A percentile compares a stretch with the other conserved stretches of the same genome.
phyloP scores from a whole-genome alignment of 2,113 vertebrate genomes.

The Corythoichthys haematopterus region DNA sequence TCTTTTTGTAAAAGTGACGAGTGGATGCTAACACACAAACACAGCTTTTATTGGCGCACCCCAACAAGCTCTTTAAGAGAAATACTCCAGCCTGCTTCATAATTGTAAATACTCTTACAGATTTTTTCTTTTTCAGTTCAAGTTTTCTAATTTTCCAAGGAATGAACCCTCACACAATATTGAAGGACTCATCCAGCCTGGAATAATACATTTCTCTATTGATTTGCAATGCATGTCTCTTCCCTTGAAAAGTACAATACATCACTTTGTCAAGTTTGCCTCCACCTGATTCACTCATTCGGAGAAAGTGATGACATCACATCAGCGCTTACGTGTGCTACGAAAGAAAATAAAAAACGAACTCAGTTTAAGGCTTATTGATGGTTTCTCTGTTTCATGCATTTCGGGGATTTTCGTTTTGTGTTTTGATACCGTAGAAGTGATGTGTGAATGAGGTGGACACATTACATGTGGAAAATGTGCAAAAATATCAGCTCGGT shows the following conservation, averaged over 20 bases:
- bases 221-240: slow-evolving; percentile 2
- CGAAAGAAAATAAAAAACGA: slow-evolving; percentile 36
- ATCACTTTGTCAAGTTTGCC: not conserved
- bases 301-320: no score
- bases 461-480: not conserved
- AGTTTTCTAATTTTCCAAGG: not conserved
- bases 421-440: slow-evolving; percentile 45
- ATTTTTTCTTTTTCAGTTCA: not conserved
- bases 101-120: slow-evolving; percentile 61
- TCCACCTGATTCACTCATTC: slow-evolving; percentile 1
- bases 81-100: slow-evolving; percentile 47
- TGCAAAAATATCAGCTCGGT: slow-evolving; percentile 14
- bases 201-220: not conserved
- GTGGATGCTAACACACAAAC: slow-evolving; percentile 25
- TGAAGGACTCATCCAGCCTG: not conserved
- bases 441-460: not conserved
- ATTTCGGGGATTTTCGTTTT: slow-evolving; percentile 47
- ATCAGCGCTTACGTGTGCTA: slow-evolving; percentile 33
- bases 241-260: not conserved
- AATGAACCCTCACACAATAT: not conserved
- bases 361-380: slow-evolving; percentile 12
- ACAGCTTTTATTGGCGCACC: slow-evolving; percentile 28
- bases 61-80: slow-evolving; percentile 47
- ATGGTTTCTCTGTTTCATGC: slow-evolving; percentile 35
- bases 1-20: slow-evolving; percentile 14